These are phyloP conservation scores for Pollenia angustigena DNA, from an alignment of 2,888 invertebrate species.

Conservation along the genomic window DNA sequence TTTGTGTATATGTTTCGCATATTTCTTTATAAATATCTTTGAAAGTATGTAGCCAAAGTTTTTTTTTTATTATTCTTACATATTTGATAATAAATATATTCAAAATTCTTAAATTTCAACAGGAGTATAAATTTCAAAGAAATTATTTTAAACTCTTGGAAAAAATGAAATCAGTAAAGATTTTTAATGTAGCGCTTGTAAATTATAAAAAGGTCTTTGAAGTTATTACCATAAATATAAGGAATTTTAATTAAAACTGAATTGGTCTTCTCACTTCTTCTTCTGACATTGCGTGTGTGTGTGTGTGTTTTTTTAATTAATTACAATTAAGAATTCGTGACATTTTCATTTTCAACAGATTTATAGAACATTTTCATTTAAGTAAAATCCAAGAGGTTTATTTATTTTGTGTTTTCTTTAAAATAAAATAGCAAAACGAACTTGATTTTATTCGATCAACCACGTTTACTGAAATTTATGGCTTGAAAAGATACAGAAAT, in stretches of 20 bases:
- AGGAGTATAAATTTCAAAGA: background rate
- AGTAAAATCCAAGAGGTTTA: background rate
- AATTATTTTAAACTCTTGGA: background rate
- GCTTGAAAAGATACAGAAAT: background rate
- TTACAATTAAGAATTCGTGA: background rate
- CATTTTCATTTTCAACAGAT: background rate
- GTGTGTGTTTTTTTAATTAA: background rate
- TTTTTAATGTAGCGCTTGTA: background rate
- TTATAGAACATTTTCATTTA: background rate
- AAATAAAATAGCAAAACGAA: background rate
- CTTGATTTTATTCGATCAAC: background rate
- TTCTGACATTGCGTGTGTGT: background rate
- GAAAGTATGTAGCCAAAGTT: background rate
- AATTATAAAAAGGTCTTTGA: slow-evolving; percentile 5
- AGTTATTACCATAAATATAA: background rate
- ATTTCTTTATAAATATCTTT: background rate
- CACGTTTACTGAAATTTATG: slow-evolving; percentile 3
- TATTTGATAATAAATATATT: background rate
- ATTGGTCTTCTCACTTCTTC: background rate
- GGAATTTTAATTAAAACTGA: slow-evolving; percentile 31
- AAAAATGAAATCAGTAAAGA: background rate
- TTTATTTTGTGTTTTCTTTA: background rate
- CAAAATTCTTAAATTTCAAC: background rate
- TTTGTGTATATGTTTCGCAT: too few species aligned
- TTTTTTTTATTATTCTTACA: too few species aligned